Evolutionary conservation across 2,113 vertebrate genomes (phyloP).

Genomic region (Hydropotes inermis): DNA sequence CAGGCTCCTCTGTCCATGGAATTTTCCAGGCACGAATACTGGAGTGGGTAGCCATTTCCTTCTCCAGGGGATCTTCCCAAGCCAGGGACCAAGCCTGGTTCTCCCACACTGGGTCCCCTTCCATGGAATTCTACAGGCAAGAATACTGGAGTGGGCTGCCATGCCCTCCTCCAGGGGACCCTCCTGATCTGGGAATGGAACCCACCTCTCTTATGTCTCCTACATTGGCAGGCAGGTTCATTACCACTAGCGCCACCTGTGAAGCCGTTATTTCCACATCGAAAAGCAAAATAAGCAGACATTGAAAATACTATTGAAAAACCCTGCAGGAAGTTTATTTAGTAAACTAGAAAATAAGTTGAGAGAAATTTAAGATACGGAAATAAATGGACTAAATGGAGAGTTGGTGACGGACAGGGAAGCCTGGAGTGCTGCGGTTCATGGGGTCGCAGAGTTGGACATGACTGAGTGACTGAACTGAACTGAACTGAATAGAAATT

Average conservation of each 20-base stretch:
- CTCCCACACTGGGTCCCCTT: neutral
- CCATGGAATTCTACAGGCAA: neutral
- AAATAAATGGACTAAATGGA: neutral
- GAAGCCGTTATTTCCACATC: neutral
- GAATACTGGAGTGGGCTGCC: neutral
- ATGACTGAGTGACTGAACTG: no score
- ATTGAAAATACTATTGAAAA: neutral
- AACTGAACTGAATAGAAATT: neutral
- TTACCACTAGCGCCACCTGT: neutral
- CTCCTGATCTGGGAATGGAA: neutral
- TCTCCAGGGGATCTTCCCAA: neutral
- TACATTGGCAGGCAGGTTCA: neutral
- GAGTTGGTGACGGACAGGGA: no score
- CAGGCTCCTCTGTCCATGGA: neutral
- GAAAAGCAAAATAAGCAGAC: neutral
- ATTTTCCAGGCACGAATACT: neutral
- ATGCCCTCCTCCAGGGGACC: neutral
- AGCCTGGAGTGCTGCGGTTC: no score
- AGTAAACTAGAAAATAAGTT: neutral
- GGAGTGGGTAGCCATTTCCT: neutral
- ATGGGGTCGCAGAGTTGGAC: no score
- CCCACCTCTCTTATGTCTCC: rapidly evolving
- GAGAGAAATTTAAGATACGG: neutral
- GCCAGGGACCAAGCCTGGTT: neutral
- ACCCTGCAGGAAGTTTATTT: neutral